A percentile compares a stretch with the other conserved stretches of the same genome.
Evolutionary conservation across 1,140 invertebrate species (phyloP).

Genomic region (Zaprionus nigranus): DNA sequence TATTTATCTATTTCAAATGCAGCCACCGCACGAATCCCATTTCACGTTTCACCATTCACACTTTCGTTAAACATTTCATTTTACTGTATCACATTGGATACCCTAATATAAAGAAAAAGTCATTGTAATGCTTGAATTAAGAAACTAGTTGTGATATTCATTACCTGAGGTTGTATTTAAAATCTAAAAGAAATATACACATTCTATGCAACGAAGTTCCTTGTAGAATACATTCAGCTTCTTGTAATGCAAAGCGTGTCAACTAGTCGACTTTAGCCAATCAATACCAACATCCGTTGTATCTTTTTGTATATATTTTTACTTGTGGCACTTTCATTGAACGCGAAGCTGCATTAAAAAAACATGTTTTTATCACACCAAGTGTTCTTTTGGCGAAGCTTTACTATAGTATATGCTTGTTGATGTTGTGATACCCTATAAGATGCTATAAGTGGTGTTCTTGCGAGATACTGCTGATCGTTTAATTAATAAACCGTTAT

Average conservation of each 20-base stretch:
- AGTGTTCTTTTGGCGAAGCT: slow-evolving; percentile 36
- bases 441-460: background rate
- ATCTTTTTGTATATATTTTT: too few species aligned
- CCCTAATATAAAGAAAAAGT: background rate
- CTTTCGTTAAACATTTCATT: background rate
- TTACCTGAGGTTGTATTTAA: too few species aligned
- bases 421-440: slow-evolving; percentile 24
- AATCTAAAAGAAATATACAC: too few species aligned
- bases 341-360: slow-evolving; percentile 73
- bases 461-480: too few species aligned
- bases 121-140: too few species aligned
- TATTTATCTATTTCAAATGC: slow-evolving; percentile 10
- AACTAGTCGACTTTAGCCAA: background rate
- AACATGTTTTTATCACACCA: slow-evolving; percentile 71
- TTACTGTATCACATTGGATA: background rate
- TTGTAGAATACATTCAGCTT: too few species aligned
- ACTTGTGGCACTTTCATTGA: slow-evolving; percentile 70
- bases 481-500: background rate
- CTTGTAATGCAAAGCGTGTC: background rate
- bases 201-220: too few species aligned
- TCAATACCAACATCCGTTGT: background rate
- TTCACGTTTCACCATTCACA: slow-evolving; percentile 8
- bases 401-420: slow-evolving; percentile 12
- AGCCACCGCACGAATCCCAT: background rate
- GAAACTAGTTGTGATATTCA: too few species aligned